Base-by-base conservation (phyloP, 1,140 invertebrate species). In the Maconellicoccus hirsutus region DNA sequence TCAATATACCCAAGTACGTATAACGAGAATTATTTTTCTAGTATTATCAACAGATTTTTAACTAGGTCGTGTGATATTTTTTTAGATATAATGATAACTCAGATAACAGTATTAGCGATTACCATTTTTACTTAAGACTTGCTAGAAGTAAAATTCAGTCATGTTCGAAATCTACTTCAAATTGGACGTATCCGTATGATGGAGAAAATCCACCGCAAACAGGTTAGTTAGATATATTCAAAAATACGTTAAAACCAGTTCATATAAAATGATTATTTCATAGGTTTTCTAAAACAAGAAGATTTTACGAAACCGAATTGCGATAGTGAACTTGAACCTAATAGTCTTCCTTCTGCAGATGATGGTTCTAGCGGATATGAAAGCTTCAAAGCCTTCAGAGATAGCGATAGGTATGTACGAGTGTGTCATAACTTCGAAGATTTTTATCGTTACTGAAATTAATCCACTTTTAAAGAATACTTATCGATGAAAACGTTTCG, bases 301-400 rank as follows among this genome's bases (percentile, higher is more conserved):
- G 72, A 73, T 38, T 59, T 71, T 42, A 19, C 21, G 70, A 74
- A 73, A 70, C 4, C 33, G 70, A 73, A 27, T 16, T 70, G 23
- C 27, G 73, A 74, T 21, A 42, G 19, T 27, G 75, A 75, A 71
- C 69, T 70, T 25, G 75, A 76, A 61, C 72, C 74, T 69, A 76
- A 85, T 75, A 88, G 85, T 79, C 79, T 89, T 63, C 84, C 86
- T 59, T 92, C 89, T 0, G 82, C 88, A 19, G 89, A 88, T 1
- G 89, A 92, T 8, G 88, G 91, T 73, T 92, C 89, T 74, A 92
- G 89, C 77, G 90, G 89, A 27, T 92, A 92, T 75, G 90, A 92
- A 75, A 92, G 90, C 76, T 88, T 91, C 75, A 74, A 74, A 59
- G 87, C 85, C 72, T 84, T 86, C 74, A 86, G 86, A 74, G 81